Conservation (phyloP, 2,797 vertebrate genomes). For the Carcharodon carcharias region DNA sequence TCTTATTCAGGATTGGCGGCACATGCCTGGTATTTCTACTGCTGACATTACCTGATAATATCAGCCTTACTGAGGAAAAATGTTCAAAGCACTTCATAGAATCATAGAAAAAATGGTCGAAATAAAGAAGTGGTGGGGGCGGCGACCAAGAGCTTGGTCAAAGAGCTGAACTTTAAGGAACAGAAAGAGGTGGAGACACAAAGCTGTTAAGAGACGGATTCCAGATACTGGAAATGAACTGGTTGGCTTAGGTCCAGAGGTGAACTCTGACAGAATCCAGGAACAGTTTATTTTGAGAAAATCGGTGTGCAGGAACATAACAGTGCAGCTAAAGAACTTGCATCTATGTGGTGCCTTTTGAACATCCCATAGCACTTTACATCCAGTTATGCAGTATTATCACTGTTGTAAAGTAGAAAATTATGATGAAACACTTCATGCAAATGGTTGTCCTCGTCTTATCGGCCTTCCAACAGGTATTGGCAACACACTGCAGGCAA, state of each 20-base stretch:
- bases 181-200: neutral
- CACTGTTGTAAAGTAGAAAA: neutral
- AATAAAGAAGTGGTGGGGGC: neutral
- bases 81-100: neutral
- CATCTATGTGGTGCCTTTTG: neutral
- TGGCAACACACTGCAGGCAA: neutral
- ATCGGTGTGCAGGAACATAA: neutral
- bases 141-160: neutral
- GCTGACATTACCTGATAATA: neutral
- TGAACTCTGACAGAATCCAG: neutral
- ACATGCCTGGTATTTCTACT: neutral
- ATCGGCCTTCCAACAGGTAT: neutral
- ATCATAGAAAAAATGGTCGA: neutral
- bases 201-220: neutral
- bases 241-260: neutral
- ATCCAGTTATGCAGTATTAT: neutral
- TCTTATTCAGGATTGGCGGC: neutral
- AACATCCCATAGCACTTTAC: neutral
- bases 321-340: too few relatives aligned
- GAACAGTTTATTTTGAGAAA: neutral
- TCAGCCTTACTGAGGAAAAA: neutral
- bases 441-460: neutral
- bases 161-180: neutral
- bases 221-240: neutral
- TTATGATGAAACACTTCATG: neutral